These are phyloP conservation scores for Spisula solida DNA, from an alignment of 2,888 invertebrate genomes.

Conservation along the genomic window DNA sequence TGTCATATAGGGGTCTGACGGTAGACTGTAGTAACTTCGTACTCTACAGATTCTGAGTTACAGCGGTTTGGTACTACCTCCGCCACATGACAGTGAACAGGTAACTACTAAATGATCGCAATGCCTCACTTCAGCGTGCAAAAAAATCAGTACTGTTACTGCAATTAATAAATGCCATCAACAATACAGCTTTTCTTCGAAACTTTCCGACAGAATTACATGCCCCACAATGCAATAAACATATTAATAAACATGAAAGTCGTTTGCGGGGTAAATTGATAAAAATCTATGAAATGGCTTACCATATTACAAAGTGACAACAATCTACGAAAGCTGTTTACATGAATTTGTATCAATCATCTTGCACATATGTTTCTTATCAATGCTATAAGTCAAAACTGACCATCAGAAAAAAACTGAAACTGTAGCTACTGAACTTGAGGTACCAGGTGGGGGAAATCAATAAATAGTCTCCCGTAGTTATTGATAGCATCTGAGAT, in stretches of 20 bases:
- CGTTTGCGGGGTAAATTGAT: neutral
- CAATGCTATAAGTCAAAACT: slow-evolving; percentile 46
- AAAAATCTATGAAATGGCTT: slow-evolving; percentile 10
- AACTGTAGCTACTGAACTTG: slow-evolving; percentile 38
- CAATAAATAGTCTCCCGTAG: slow-evolving; percentile 10
- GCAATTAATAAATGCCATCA: too few species aligned
- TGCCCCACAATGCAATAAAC: neutral
- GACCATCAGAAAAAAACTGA: slow-evolving; percentile 41
- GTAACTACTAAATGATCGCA: too few species aligned
- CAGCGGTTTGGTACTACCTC: too few species aligned
- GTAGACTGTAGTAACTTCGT: too few species aligned
- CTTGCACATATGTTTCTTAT: slow-evolving; percentile 42
- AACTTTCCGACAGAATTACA: neutral
- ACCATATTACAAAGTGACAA: slow-evolving; percentile 20
- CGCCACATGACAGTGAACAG: too few species aligned
- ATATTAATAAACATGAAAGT: slow-evolving; percentile 5
- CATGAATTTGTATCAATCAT: slow-evolving; percentile 11
- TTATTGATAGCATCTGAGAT: slow-evolving; percentile 24
- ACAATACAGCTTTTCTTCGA: too few species aligned
- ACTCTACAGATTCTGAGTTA: too few species aligned
- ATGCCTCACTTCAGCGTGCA: too few species aligned
- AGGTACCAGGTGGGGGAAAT: slow-evolving; percentile 38
- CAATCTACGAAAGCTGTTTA: slow-evolving; percentile 11
- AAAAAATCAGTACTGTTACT: too few species aligned
- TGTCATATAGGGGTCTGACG: too few species aligned